phyloP scores from a whole-genome alignment of 2,797 vertebrate genomes.

The Hippopotamyrus pictus region DNA sequence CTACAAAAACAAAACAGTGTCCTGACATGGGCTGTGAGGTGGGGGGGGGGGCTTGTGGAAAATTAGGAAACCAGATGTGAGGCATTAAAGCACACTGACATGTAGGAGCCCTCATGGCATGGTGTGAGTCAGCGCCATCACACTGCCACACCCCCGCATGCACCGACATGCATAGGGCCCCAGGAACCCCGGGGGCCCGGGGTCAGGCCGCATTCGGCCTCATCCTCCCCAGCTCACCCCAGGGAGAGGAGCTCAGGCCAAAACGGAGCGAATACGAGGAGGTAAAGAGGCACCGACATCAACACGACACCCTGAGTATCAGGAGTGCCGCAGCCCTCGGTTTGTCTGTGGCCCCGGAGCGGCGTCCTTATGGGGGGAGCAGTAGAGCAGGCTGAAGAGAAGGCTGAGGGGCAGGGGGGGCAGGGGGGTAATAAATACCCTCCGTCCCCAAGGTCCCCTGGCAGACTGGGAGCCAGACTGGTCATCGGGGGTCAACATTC shows the following conservation, averaged over 20 bases:
- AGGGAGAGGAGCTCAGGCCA: not conserved
- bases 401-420: slow-evolving; percentile 24
- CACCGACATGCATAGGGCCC: not conserved
- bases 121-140: slow-evolving; percentile 28
- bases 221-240: not conserved
- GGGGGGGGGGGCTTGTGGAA: slow-evolving; percentile 46
- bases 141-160: slow-evolving; percentile 19
- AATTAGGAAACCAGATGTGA: slow-evolving; percentile 79
- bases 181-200: not conserved
- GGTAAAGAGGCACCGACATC: not conserved
- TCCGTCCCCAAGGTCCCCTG: slow-evolving; percentile 59
- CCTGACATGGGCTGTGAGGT: slow-evolving; percentile 50
- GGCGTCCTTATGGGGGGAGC: slow-evolving; percentile 26
- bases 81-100: slow-evolving; percentile 72
- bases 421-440: slow-evolving; percentile 66
- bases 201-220: not conserved
- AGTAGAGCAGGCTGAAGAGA: slow-evolving; percentile 46
- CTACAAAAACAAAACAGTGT: slow-evolving; percentile 72
- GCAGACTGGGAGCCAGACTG: slow-evolving; percentile 73
- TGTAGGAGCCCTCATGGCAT: slow-evolving; percentile 59
- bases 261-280: not conserved
- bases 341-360: not conserved
- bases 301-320: not conserved
- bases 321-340: not conserved
- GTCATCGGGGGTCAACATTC: slow-evolving; percentile 71